Base-by-base conservation (phyloP, 2,888 invertebrate genomes). In the Stegophylla sp. region DNA sequence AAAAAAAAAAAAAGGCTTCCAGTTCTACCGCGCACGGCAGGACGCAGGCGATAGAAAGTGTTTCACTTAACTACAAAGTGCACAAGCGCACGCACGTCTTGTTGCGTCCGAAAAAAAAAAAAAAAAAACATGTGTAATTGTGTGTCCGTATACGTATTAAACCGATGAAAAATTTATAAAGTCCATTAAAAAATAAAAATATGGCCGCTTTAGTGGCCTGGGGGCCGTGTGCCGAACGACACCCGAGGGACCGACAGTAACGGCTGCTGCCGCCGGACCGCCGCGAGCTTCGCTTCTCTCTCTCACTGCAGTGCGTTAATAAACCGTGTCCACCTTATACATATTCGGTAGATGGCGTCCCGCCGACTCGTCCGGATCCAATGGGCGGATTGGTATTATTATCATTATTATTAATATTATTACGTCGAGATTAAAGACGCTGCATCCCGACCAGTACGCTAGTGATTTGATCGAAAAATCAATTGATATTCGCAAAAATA, bases 181-280 rank as follows among this genome's bases (percentile, higher is more conserved):
- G 63, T 63, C 48, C 74, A 51, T 74, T 74, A 74, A 63, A 74
- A 74, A 63, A 74, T 48, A 73, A 74, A 74, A 61, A 74, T 13
- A 74, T 63, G 51, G 63, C 48, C 13, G 51, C 48, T 63, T 74
- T 63, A 63, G 63, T 34, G 63, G 20, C 74, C 20, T 34, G 9
- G 63, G 63, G 28, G 48, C 63, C 20, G 48, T 53, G 48, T 26
- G 20, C 48, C 3, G 23, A 26, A 74, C 63, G 74, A 74, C 63
- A 74, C 74, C 63, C 74, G 48, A 74, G 63, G 48, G 74, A 74
- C 48, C 48, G 51, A 51, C 74, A 20, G 28, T 61, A 72, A 71
- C n/a, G 26, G 17, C 26, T n/a, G 48, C n/a, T 20, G 61, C 63
- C 63, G 7, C 43, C 41, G 51, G 74, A 73, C 63, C 48, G 17